Base-by-base conservation (phyloP, 2,113 vertebrate species). In the Petrocephalus zakoni region DNA sequence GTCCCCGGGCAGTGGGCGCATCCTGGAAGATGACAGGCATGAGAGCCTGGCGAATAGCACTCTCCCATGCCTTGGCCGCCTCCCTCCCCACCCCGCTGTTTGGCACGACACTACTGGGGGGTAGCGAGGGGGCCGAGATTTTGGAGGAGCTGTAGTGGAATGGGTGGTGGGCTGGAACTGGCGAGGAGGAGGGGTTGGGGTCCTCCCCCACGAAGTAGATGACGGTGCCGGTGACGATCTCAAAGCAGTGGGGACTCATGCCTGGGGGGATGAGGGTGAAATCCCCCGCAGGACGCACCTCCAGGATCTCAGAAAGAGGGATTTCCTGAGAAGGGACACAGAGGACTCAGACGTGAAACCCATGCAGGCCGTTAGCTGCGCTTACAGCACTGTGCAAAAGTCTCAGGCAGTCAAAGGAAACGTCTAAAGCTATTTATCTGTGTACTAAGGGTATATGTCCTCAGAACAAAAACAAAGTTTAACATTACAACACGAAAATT, bases 11-110 rank as follows among this genome's bases (percentile, higher is more conserved):
- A 0, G 94, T 95, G 0, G 95, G 96, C 0, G 95, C 96, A 0
- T 97, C 97, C 92, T 97, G 97, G 88, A 97, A 97, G 88, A 97
- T 96, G 92, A 97, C 95, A 0, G 97, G 97, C 96, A 97, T 98
- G 89, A 98, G 94, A 5, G 97, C 97, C 91, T 98, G 97, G 87
- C 97, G 97, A 90, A 98, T 96, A 90, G 93, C 96, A 0, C 90
- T 95, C 91, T 97, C 97, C 97, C 97, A 98, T 0, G 94, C 94
- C 88, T 95, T 95, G 56, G 96, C 96, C 0, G 95, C 93, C 86
- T 98, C 97, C 0, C 94, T 93, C 0, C 96, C 96, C 5, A 97
- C 95, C 13, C 96, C 97, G 0, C 96, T 95, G 88, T 94, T 96
- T 13, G 94, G 95, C 0, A 92, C 92, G 56, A 94, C 92, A 83